phyloP scores from a whole-genome alignment of 53 echinoderm and acorn worm genomes.

The Temnopleurus reevesii region DNA sequence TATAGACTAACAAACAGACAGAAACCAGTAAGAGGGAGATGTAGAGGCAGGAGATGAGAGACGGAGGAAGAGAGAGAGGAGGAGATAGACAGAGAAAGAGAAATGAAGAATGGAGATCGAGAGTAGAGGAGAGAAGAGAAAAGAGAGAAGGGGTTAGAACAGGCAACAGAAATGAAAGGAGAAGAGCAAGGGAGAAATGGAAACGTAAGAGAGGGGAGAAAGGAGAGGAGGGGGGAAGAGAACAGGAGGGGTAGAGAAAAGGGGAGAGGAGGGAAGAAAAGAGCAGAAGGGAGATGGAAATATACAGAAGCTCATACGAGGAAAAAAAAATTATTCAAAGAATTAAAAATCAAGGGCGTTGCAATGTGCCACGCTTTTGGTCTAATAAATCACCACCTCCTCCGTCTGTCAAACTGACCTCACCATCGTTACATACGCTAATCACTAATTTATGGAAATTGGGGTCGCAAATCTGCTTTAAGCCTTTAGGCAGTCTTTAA shows the following conservation, averaged over 20 bases:
- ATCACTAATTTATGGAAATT: constrained; percentile 43
- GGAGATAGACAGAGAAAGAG: too few relatives aligned
- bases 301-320: neutral
- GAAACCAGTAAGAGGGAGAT: too few relatives aligned
- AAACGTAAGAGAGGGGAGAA: neutral
- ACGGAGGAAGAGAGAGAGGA: too few relatives aligned
- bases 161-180: too few relatives aligned
- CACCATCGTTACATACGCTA: neutral
- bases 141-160: too few relatives aligned
- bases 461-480: constrained; percentile 27
- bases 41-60: too few relatives aligned
- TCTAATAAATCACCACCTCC: neutral
- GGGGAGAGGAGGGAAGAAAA: neutral
- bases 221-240: neutral
- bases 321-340: neutral
- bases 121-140: too few relatives aligned
- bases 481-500: neutral
- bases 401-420: neutral
- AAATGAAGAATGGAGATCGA: too few relatives aligned
- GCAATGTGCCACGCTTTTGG: neutral
- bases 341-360: neutral
- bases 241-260: neutral
- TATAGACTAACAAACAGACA: neutral
- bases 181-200: too few relatives aligned
- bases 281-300: neutral